Evolutionary conservation across 2,888 invertebrate genomes (phyloP).

Genomic region (Chrysolina oricalcia): DNA sequence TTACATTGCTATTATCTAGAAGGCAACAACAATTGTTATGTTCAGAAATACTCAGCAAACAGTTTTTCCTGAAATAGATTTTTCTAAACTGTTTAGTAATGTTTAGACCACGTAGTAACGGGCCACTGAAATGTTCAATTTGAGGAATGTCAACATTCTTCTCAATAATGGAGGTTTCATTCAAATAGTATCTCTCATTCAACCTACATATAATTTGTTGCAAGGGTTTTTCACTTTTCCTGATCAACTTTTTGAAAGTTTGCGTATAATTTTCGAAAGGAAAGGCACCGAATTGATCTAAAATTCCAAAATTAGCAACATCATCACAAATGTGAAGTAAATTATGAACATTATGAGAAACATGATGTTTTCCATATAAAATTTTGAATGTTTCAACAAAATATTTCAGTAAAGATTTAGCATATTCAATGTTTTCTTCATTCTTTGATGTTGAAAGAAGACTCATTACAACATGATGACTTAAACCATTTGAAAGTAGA

Average conservation of each 20-base stretch:
- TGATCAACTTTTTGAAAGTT: not conserved
- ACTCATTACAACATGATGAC: not conserved
- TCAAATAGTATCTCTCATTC: constrained; percentile 21
- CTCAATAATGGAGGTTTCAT: constrained; percentile 7
- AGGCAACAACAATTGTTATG: too few relatives aligned
- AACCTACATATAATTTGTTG: constrained; percentile 28
- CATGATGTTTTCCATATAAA: not conserved
- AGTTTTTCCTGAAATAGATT: constrained; percentile 5
- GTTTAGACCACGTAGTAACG: not conserved
- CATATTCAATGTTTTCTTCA: not conserved
- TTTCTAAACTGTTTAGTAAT: not conserved
- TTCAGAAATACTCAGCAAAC: not conserved
- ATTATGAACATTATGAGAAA: not conserved
- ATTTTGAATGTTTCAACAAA: too few relatives aligned
- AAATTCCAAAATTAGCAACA: too few relatives aligned
- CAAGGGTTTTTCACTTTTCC: constrained; percentile 25
- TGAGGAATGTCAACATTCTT: too few relatives aligned
- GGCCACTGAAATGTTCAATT: constrained; percentile 8
- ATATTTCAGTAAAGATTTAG: not conserved
- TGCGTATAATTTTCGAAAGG: too few relatives aligned
- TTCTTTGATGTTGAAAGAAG: not conserved
- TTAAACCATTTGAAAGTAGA: too few relatives aligned
- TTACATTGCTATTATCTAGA: too few relatives aligned
- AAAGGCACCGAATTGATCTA: too few relatives aligned
- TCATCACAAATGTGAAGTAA: too few relatives aligned